A percentile compares a stretch with the other conserved stretches of the same genome.
Conservation (phyloP, 2,113 vertebrate genomes). For the Glaucidium brasilianum region DNA sequence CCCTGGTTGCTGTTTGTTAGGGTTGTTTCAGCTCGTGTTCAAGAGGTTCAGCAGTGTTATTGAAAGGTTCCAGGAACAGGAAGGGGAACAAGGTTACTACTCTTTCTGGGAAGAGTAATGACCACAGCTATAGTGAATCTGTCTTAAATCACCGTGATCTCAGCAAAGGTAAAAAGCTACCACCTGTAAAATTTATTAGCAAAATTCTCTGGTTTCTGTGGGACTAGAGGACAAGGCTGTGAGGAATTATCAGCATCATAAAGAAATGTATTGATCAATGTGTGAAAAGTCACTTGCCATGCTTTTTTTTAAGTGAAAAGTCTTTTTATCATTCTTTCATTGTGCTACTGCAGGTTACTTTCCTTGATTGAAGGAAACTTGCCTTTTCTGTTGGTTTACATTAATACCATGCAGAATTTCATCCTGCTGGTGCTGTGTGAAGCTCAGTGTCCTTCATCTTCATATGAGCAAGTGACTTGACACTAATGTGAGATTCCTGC, state of each 20-base stretch:
- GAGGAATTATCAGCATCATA: background rate
- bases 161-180: background rate
- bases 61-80: background rate
- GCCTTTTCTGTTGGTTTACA: background rate
- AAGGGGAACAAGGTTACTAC: background rate
- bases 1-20: accelerated
- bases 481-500: background rate
- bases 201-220: background rate
- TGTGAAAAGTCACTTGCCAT: background rate
- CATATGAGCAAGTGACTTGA: background rate
- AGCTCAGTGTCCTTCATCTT: background rate
- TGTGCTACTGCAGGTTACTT: background rate
- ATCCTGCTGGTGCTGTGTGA: background rate
- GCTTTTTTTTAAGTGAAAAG: background rate
- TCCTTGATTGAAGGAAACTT: background rate
- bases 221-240: background rate
- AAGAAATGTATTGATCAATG: background rate
- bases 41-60: background rate
- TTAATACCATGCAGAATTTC: background rate
- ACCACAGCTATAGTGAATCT: background rate
- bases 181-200: background rate
- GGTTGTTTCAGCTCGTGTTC: background rate
- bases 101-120: background rate
- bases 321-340: background rate
- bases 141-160: background rate